A percentile compares a stretch with the other conserved stretches of the same genome.
Conservation (phyloP, 2,888 invertebrate species). For the Anoncus sp. region DNA sequence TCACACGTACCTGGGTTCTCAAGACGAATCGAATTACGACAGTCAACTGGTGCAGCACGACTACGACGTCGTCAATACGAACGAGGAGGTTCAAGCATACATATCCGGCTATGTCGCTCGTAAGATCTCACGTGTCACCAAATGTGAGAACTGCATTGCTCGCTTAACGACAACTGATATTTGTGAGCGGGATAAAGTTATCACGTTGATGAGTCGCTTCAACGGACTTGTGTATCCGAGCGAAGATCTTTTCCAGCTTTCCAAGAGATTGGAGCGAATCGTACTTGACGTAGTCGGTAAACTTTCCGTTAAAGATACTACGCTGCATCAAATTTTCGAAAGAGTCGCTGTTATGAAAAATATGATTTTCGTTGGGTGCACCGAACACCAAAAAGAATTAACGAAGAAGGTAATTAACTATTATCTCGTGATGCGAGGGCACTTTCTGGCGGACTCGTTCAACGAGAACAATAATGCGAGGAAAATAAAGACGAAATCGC, state of each 20-base stretch:
- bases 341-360: constrained; percentile 9
- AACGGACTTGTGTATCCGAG: constrained; percentile 39
- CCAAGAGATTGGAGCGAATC: constrained; percentile 4
- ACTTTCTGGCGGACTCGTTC: constrained; percentile 34
- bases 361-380: constrained; percentile 41
- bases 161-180: neutral
- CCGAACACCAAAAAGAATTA: constrained; percentile 27
- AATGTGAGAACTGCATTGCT: constrained; percentile 7
- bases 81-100: constrained; percentile 44
- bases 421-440: constrained; percentile 40
- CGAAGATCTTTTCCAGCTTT: constrained; percentile 32
- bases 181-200: constrained; percentile 14
- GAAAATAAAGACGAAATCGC: constrained; percentile 24
- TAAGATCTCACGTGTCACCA: constrained; percentile 25
- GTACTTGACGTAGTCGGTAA: constrained; percentile 11
- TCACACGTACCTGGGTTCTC: too few relatives aligned
- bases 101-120: constrained; percentile 48
- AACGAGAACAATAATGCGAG: constrained; percentile 37
- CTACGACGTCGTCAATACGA: constrained; percentile 46
- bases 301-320: neutral
- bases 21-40: too few relatives aligned
- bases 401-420: constrained; percentile 31
- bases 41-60: too few relatives aligned
- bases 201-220: constrained; percentile 23
- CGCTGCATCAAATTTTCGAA: neutral